These are phyloP conservation scores for Carassius gibelio DNA, from an alignment of 2,113 vertebrate genomes.

Conservation along the genomic window DNA sequence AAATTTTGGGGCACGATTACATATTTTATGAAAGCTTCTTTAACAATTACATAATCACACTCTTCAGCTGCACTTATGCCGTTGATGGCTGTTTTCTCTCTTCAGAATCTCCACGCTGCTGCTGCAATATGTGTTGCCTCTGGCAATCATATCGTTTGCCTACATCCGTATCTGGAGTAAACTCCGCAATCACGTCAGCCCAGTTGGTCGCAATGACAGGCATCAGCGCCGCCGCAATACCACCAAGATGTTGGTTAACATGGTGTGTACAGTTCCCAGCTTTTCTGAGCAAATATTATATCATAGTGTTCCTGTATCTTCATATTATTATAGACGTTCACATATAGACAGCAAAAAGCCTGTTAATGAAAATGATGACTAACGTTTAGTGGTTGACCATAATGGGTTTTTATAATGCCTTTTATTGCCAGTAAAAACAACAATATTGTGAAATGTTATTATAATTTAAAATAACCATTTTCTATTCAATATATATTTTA, in stretches of 20 bases:
- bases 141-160: conserved; percentile 85
- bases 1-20: background rate
- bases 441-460: background rate
- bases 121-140: conserved; percentile 85
- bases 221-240: conserved; percentile 85
- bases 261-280: conserved; percentile 69
- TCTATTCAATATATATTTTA: background rate
- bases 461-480: no score
- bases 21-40: background rate
- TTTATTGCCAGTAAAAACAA: background rate
- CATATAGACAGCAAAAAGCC: background rate
- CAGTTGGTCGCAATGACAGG: conserved; percentile 78
- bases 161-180: conserved; percentile 90
- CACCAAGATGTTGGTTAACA: conserved; percentile 91
- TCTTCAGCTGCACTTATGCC: background rate
- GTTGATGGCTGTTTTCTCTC: conserved; percentile 57
- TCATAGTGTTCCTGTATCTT: background rate
- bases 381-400: background rate
- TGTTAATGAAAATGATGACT: background rate
- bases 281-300: background rate
- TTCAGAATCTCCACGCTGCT: conserved; percentile 88
- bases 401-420: background rate
- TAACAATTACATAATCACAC: background rate
- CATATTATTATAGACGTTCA: background rate
- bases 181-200: conserved; percentile 81